These are phyloP conservation scores for Ophion ventricosus DNA, from an alignment of 2,888 invertebrate species.

Conservation along the genomic window DNA sequence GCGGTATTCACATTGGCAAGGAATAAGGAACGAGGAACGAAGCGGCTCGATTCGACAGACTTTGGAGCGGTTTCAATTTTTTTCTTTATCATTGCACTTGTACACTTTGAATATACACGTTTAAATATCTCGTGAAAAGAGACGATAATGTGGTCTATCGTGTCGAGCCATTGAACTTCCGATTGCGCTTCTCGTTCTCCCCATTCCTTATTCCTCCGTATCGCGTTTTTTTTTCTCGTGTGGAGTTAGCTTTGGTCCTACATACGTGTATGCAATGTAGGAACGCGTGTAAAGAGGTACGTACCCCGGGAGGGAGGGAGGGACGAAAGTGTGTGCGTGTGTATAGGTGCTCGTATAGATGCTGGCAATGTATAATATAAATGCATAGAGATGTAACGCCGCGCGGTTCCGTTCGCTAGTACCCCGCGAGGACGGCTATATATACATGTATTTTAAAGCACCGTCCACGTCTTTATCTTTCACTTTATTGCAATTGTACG, in stretches of 20 bases:
- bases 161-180: no score
- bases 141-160: no score
- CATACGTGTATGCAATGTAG: no score
- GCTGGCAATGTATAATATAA: constrained; percentile 9
- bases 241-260: no score
- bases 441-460: constrained; percentile 18
- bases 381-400: constrained; percentile 53
- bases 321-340: constrained; percentile 30
- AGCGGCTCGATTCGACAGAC: constrained; percentile 4
- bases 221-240: no score
- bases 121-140: no score
- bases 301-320: background rate
- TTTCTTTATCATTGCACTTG: constrained; percentile 5
- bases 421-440: constrained; percentile 35
- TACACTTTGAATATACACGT: background rate
- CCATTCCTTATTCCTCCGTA: no score
- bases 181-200: no score
- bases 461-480: constrained; percentile 44
- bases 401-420: constrained; percentile 40
- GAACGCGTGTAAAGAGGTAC: no score
- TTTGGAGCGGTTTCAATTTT: background rate
- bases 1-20: constrained; percentile 17
- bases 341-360: constrained; percentile 18
- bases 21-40: constrained; percentile 15
- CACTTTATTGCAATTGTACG: constrained; percentile 19